phyloP scores from a whole-genome alignment of 2,113 vertebrate species.

The Pygoscelis antarcticus region DNA sequence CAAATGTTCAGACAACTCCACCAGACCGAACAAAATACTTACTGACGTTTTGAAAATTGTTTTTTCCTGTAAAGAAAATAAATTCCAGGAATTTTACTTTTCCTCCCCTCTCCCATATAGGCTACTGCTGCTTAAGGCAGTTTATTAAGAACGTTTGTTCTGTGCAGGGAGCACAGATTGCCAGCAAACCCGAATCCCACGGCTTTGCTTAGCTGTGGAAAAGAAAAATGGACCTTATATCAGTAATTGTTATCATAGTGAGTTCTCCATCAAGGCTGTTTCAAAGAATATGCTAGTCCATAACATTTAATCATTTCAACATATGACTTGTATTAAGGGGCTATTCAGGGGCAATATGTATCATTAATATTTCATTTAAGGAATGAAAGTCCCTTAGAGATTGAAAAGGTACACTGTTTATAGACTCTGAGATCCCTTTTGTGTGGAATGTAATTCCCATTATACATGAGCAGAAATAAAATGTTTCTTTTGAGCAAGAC shows the following conservation, averaged over 20 bases:
- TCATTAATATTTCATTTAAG: constrained; percentile 70
- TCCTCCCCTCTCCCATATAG: background rate
- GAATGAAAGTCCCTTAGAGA: constrained; percentile 69
- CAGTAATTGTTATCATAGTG: constrained; percentile 57
- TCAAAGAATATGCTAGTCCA: constrained; percentile 55
- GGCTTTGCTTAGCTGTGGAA: constrained; percentile 61
- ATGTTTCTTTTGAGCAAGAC: constrained; percentile 43
- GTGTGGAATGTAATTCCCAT: constrained; percentile 67
- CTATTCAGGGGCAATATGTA: constrained; percentile 62
- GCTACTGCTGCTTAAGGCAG: constrained; percentile 33
- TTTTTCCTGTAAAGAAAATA: constrained; percentile 44
- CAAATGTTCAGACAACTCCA: constrained; percentile 28
- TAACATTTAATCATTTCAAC: constrained; percentile 68
- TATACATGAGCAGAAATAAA: constrained; percentile 57
- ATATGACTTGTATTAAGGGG: constrained; percentile 72
- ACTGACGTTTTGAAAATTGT: background rate
- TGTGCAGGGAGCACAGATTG: constrained; percentile 18
- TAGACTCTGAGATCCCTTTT: constrained; percentile 63
- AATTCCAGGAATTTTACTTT: constrained; percentile 53
- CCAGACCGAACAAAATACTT: constrained; percentile 1
- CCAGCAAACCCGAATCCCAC: constrained; percentile 50
- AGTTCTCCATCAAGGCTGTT: constrained; percentile 57
- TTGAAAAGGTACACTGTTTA: constrained; percentile 72
- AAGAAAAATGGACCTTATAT: constrained; percentile 55
- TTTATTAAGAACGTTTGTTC: constrained; percentile 55